A percentile compares a stretch with the other conserved stretches of the same genome.
phyloP scores from a whole-genome alignment of 2,888 invertebrate species.

The Tipula unca region DNA sequence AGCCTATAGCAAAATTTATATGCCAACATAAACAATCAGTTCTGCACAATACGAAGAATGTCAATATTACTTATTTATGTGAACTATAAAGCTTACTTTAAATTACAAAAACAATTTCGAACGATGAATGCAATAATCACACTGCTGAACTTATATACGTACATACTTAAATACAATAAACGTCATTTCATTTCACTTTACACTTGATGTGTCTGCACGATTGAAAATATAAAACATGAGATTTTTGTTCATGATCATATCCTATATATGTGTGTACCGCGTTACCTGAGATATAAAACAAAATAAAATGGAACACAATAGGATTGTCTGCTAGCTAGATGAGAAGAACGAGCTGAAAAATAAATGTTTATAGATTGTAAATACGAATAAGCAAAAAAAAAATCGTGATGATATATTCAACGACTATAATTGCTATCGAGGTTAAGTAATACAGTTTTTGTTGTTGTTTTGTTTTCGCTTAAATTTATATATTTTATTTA shows the following conservation, averaged over 20 bases:
- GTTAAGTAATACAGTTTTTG: neutral
- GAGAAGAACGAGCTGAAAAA: neutral
- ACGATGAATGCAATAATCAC: neutral
- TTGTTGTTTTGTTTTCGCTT: neutral
- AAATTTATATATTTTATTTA: neutral
- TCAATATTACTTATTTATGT: too few relatives aligned
- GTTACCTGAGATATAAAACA: neutral
- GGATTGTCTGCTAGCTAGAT: neutral
- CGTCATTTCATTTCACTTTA: neutral
- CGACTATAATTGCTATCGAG: neutral
- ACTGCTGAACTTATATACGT: neutral
- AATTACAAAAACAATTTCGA: too few relatives aligned
- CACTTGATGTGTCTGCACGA: constrained; percentile 8
- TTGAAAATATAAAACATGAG: neutral
- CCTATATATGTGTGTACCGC: neutral
- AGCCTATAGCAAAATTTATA: too few relatives aligned
- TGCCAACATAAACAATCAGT: too few relatives aligned
- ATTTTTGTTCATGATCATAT: neutral
- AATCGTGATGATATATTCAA: constrained; percentile 8
- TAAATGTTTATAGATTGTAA: neutral
- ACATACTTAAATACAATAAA: neutral
- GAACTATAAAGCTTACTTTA: too few relatives aligned
- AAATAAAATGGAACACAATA: neutral
- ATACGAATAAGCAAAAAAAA: neutral
- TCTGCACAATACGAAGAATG: too few relatives aligned